A percentile compares a stretch with the other conserved stretches of the same genome.
phyloP scores from a whole-genome alignment of 2,113 vertebrate species.

The Bubo scandiacus region DNA sequence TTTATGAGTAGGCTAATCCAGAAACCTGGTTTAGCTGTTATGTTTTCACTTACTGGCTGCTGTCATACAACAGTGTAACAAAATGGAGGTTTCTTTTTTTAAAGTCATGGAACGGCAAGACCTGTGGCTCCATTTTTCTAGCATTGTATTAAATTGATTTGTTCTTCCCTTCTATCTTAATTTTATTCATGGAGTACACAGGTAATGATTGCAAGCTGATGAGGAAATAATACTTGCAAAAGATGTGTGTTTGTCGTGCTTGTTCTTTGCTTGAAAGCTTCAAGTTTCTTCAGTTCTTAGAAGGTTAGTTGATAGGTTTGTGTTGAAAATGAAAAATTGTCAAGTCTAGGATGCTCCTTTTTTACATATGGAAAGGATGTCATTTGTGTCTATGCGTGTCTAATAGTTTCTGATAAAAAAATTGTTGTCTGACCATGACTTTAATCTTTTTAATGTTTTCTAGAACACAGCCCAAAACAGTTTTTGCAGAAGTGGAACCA shows the following conservation, averaged over 20 bases:
- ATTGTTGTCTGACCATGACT: neutral
- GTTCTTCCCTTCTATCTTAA: neutral
- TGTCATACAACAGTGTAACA: neutral
- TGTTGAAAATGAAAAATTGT: neutral
- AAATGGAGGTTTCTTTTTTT: neutral
- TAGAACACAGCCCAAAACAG: conserved; percentile 90
- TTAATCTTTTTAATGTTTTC: conserved; percentile 52
- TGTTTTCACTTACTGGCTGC: conserved; percentile 17
- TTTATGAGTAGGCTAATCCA: neutral
- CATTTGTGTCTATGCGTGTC: neutral
- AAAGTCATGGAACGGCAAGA: neutral
- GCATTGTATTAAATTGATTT: neutral
- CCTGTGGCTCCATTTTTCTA: neutral
- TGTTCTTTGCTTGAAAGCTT: neutral
- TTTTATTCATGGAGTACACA: conserved; percentile 24
- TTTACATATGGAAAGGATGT: neutral
- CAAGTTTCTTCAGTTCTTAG: neutral
- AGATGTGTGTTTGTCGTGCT: neutral
- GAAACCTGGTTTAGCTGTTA: neutral
- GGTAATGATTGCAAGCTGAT: neutral
- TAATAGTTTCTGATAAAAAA: neutral
- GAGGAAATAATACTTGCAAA: neutral
- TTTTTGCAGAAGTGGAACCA: conserved; percentile 91
- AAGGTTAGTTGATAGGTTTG: neutral
- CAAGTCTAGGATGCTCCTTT: neutral